phyloP scores from a whole-genome alignment of 1,140 invertebrate genomes.

The Pantala flavescens region DNA sequence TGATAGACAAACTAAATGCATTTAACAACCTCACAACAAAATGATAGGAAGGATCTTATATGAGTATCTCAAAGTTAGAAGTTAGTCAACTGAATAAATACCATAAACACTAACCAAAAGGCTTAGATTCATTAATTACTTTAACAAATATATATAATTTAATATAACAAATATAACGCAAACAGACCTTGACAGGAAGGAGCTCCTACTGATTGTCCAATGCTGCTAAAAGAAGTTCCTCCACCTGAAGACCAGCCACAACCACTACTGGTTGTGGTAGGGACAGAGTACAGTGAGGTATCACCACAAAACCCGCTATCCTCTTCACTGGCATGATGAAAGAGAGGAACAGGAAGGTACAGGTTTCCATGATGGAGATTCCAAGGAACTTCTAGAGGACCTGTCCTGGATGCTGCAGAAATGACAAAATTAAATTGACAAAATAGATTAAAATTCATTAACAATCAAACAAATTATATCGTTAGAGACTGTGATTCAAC shows the following conservation, averaged over 20 bases:
- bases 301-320: constrained; percentile 27
- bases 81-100: too few relatives aligned
- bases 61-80: too few relatives aligned
- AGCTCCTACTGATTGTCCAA: not conserved
- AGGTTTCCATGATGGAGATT: not conserved
- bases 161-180: too few relatives aligned
- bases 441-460: too few relatives aligned
- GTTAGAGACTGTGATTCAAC: too few relatives aligned
- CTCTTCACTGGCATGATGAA: constrained; percentile 21
- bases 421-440: not conserved
- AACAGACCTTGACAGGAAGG: not conserved
- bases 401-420: constrained; percentile 16
- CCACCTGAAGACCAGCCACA: not conserved
- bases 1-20: too few relatives aligned
- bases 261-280: not conserved
- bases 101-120: too few relatives aligned
- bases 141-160: too few relatives aligned
- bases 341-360: constrained; percentile 13
- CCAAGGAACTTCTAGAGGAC: constrained; percentile 21
- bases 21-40: too few relatives aligned
- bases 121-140: too few relatives aligned
- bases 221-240: not conserved
- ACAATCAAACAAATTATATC: too few relatives aligned
- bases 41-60: too few relatives aligned
- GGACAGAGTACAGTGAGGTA: constrained; percentile 23